Evolutionary conservation across 2,888 invertebrate genomes (phyloP), one percentile per base, ranked within the genome.

Genomic region (Meteorus cinctellus): DNA sequence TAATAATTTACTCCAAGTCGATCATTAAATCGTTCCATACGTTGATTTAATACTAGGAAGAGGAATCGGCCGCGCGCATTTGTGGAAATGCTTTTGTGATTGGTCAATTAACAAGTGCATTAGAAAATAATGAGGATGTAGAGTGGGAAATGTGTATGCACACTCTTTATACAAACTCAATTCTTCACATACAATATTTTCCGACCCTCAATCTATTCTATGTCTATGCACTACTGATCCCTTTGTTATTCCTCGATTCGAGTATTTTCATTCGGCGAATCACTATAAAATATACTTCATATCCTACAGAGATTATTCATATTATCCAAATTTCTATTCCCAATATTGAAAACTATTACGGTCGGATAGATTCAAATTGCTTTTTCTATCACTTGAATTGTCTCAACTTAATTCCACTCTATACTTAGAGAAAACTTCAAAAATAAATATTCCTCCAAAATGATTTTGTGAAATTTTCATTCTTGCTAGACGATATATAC

Each of bases 21-120:
- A 87, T 88, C 89, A 89, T 89, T 89, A 89, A 89, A 89, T 88
- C 87, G 87, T 89, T 89, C 89, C 88, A 85, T 86, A 84, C 81
- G 80, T 85, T 55, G 87, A 84, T 88, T 87, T 86, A 87, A 87
- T 84, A 27, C 86, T 82, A 63, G 72, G 77, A 75, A 76, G 69
- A 65, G 77, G 34, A 31, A 31, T 51, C 62, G 62, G 45, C 62
- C 45, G 78, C 59, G 77, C 41, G 71, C 71, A 34, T 76, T 73
- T 78, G 77, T 78, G 83, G 85, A 84, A 82, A 83, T 79, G 81
- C 83, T 83, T 83, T 79, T 82, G 81, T 84, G 86, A 89, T 88
- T 86, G 87, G 86, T 86, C 87, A 86, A 88, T 88, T 88, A 88
- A 87, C 88, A 84, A 84, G 82, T 81, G 86, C 87, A 88, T 88